Conservation (phyloP, 2,797 vertebrate genomes). For the Micropoecilia bifurca region DNA sequence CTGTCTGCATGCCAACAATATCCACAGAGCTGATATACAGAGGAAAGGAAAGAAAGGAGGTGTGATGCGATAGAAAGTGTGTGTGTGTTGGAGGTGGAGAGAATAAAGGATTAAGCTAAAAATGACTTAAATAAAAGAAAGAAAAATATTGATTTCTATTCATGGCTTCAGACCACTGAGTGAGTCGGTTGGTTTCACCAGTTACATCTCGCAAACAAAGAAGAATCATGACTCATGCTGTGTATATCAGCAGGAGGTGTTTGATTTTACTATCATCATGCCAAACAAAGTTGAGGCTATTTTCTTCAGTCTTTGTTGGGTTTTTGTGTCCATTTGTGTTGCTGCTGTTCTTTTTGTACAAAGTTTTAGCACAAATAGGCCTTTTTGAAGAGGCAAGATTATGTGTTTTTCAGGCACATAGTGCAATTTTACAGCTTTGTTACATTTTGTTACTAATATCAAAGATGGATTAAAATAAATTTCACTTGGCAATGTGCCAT, state of each 20-base stretch:
- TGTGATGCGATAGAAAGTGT: neutral
- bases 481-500: too few relatives aligned
- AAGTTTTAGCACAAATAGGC: neutral
- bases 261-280: constrained; percentile 7
- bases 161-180: neutral
- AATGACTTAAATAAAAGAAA: neutral
- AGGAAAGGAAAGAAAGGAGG: neutral
- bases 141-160: neutral
- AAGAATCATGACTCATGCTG: constrained; percentile 19
- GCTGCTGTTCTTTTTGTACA: neutral
- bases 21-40: constrained; percentile 44
- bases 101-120: neutral
- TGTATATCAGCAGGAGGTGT: neutral
- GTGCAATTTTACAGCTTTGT: too few relatives aligned
- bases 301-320: neutral
- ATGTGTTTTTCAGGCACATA: too few relatives aligned
- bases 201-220: neutral
- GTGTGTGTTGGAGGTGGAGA: neutral
- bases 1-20: constrained; percentile 59
- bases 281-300: neutral
- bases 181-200: neutral
- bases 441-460: too few relatives aligned
- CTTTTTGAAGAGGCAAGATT: constrained; percentile 7
- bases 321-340: neutral
- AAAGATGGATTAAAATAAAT: too few relatives aligned